Evolutionary conservation across 2,888 invertebrate species (phyloP), one percentile per base, ranked within the genome.

Genomic region (Crossocerus cetratus): DNA sequence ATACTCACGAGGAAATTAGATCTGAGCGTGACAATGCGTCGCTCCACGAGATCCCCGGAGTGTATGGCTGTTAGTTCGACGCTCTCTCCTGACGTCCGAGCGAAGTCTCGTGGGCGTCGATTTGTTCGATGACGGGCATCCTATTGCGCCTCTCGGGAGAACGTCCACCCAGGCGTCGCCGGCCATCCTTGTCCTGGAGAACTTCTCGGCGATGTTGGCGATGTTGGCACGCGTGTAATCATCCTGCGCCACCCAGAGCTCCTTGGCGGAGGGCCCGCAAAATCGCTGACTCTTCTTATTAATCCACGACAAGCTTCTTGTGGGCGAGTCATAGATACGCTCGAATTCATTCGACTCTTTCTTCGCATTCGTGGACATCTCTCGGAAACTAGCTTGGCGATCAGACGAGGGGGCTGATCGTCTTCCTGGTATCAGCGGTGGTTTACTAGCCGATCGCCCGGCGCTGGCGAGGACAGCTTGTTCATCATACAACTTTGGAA

Each of bases 1-100:
- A 76, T 64, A 80, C 82, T 84, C 77, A 80, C 82, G 77, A 58
- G 75, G 69, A 75, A 79, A 69, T 70, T 57, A 54, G 23, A 42
- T 70, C 55, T 43, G 8, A 32, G 63, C 58, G 43, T 49, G 56
- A 45, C 45, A 22, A 58, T 54, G 63, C 22, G 49, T 66, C 60
- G 45, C 44, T 70, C 56, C 57, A 18, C 42, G 65, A 64, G 57
- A 64, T 23, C 63, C 60, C 18, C 49, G 64, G 20, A 63, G 59
- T 53, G 54, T 45, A 42, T 63, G 32, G 11, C 57, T 56, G 22
- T 43, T 43, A 16, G 16, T 18, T 20, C 20, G 43, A 43, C 16
- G 18, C 44, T 43, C 44, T 3, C 22, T 8, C 22, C 44, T 22
- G 64, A 45, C 20, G 22, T 20, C 16, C 13, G 1, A 16, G 13